Base-by-base conservation (phyloP, 2,113 vertebrate species). In the Rhagologus leucostigma region DNA sequence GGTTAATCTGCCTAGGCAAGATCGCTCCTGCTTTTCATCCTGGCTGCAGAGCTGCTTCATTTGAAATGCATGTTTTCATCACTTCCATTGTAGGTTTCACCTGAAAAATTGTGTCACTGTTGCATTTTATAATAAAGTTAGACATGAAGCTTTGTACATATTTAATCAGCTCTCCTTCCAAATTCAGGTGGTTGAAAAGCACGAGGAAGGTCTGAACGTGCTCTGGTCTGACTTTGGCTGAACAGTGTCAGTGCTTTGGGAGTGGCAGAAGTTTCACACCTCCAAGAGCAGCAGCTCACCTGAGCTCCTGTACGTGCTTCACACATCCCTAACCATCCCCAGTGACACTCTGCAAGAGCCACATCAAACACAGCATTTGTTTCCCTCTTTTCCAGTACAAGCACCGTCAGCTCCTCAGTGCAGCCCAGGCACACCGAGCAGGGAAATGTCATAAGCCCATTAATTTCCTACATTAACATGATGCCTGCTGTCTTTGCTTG, bases 1-100 rank as follows among this genome's bases (percentile, higher is more conserved):
- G 57, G 84, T 82, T 96, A 85, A 94, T 93, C 83, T 82, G 26
- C 84, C 55, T 82, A 79, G 78, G 74, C 50, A 73, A 73, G 74
- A 73, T 80, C 50, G 76, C 1, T 1, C 18, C 41, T 73, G 46
- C 74, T 84, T 94, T 87, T 87, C 41, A 7, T 85, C 53, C 33
- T 3, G 42, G 79, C 37, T 62, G 15, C 60, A 57, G 44, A 83
- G 50, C 57, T 79, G 41, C 52, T 82, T 87, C 35, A 87, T 87
- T 75, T 71, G 62, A 95, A 85, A 91, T 39, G 41, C 50, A 24
- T 14, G 20, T 91, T 91, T 85, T 77, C 57, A 83, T 94, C 78
- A 32, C 23, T 76, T 82, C 46, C 33, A 42, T 52, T 70, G 60
- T 50, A 60, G 67, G 21, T 35, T 69, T 65, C 42, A 60, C 35